Percentiles rank a stretch among this genome's conserved stretches.
phyloP scores from a whole-genome alignment of 92 coral and sea anemone genomes.

The Epizoanthus fatuus region DNA sequence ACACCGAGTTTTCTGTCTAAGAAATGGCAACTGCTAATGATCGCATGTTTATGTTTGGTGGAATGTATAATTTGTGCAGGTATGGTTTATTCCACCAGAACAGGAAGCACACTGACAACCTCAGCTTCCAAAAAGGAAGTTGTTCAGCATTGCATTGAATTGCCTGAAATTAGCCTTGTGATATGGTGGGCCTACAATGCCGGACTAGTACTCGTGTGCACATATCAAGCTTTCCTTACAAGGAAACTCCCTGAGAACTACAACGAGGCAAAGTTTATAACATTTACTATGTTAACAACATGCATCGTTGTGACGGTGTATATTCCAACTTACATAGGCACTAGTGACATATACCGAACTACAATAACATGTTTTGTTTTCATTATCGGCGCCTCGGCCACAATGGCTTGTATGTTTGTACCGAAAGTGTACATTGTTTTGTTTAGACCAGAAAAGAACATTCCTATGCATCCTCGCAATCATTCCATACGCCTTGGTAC shows the following conservation, averaged over 20 bases:
- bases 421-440: slow-evolving; percentile 92
- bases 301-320: slow-evolving; percentile 87
- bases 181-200: slow-evolving; percentile 91
- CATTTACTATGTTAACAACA: slow-evolving; percentile 90
- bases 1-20: slow-evolving; percentile 85
- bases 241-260: slow-evolving; percentile 96
- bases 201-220: slow-evolving; percentile 86
- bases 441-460: slow-evolving; percentile 93
- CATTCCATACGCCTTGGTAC: slow-evolving; percentile 74
- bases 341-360: slow-evolving; percentile 83
- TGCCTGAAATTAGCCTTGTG: slow-evolving; percentile 75
- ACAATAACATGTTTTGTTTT: slow-evolving; percentile 87
- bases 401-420: slow-evolving; percentile 90
- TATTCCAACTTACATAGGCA: slow-evolving; percentile 89
- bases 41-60: slow-evolving; percentile 68
- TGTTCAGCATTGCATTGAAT: slow-evolving; percentile 69
- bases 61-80: slow-evolving; percentile 73
- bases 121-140: slow-evolving; percentile 80
- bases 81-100: slow-evolving; percentile 47
- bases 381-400: slow-evolving; percentile 77
- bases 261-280: slow-evolving; percentile 95
- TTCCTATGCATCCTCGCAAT: slow-evolving; percentile 86
- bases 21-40: slow-evolving; percentile 85
- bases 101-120: slow-evolving; percentile 71
- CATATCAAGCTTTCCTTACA: slow-evolving; percentile 93